Base-by-base conservation (phyloP, 2,888 invertebrate genomes). In the Nemotelus pantherinus region DNA sequence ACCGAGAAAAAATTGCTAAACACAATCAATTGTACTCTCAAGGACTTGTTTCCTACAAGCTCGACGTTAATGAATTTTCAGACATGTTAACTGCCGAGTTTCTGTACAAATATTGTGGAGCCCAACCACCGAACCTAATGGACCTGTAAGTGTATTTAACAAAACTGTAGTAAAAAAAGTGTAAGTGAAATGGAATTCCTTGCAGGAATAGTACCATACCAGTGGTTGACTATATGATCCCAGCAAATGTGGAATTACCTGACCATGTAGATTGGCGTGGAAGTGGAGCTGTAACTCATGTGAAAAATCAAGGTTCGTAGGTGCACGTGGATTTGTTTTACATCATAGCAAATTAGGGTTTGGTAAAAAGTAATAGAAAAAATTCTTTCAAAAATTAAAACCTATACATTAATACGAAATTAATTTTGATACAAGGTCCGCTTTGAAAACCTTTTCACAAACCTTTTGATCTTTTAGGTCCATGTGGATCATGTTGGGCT, bases 301-400 rank as follows among this genome's bases (percentile, higher is more conserved):
- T 97, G 81, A 97, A 97, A 88, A 93, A 97, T 89, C 97, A 97
- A 90, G 95, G 93, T 83, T 91, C 91, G 6, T 58, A 25, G n/a
- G 6, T 9, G 10, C 53, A 25, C 25, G 25, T 25, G 25, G 25
- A 25, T 25, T 25, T 25, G 25, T 25, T 25, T 25, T 25, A 25
- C 25, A 25, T 25, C 25, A 25, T 25, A 25, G 25, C 25, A 25
- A 25, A 25, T 25, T 25, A 25, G 25, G 25, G 25, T 25, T 25
- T 25, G 25, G 25, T 25, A 25, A 25, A 25, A 25, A 25, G 25
- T 25, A 25, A 25, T 25, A 25, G 25, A 25, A 25, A 25, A 25
- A 25, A 25, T 25, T 25, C 25, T 25, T 25, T 25, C 25, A 25
- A 25, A 25, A 25, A 25, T 25, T 25, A 25, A 25, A 25, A 25